Evolutionary conservation across 2,113 vertebrate genomes (phyloP), one percentile per base, ranked within the genome.

Genomic region (Rhineura floridana): DNA sequence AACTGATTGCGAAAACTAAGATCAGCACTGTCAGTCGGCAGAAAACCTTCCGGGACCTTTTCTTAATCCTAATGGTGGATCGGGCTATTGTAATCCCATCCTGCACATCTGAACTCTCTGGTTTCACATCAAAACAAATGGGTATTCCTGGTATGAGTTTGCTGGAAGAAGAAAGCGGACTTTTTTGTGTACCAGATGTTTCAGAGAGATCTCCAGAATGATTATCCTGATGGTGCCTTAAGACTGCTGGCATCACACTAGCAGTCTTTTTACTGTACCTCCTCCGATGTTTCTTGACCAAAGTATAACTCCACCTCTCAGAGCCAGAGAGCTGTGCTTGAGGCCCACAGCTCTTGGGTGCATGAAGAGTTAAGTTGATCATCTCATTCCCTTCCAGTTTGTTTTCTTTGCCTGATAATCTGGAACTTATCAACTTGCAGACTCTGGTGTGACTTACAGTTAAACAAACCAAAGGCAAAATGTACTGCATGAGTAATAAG

Each of bases 401-500:
- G 55, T 87, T 92, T 79, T 96, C 96, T 79, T 94, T 95, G 83
- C 83, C 93, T 44, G 96, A 93, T 79, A 97, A 89, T 19, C 96
- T 96, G 42, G 97, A 95, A 42, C 95, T 96, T 87, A 98, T 88
- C n/a, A 96, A 97, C 88, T 96, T 95, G 93, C 97, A 98, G 91
- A 98, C 97, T 0, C 97, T 97, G n/a, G 97, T 97, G 78, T 98
- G 97, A 79, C 97, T 98, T 50, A 96, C 93, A 0, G 97, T 98
- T 73, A 98, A 91, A 79, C 97, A 98, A 0, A 84, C 93, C 90
- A 98, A 93, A 0, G 97, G 97, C 90, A 98, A 88, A 89, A 98
- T 95, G 52, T 98, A 98, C 93, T 98, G 97, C 84, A 98, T 95
- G 13, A 98, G 73, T 86, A 98, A 75, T 28, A 98, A 90, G 42